Base-by-base conservation (phyloP, 1,140 invertebrate species). In the Belonocnema kinseyi region DNA sequence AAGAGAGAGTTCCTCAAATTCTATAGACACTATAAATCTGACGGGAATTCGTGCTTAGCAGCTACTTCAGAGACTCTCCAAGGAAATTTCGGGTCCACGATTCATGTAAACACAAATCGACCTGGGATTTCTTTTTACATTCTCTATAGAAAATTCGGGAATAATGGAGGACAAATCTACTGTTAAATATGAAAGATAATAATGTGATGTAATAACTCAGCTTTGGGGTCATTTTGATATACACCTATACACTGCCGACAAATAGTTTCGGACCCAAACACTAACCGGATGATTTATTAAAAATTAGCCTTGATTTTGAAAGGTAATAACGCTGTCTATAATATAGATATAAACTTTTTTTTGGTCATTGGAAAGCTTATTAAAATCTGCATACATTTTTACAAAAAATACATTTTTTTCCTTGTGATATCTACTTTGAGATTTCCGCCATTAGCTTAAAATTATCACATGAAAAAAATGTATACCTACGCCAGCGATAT, bases 11-110 rank as follows among this genome's bases (percentile, higher is more conserved):
- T 61, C 19, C 19, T 58, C 19, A 16, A 14, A 66, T 40, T 66
- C 61, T 66, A 66, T 66, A 40, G 61, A 66, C 58, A 61, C 33
- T n/a, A 66, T 66, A 66, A 66, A 66, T 66, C 61, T 66, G 33
- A 66, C 33, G 12, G 61, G 61, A 66, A 66, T 66, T 66, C 61
- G 61, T 66, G 61, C 61, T 66, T 66, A 26, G 61, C 61, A 66
- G 61, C 61, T 66, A 66, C 61, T 66, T 66, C 61, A 66, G 61
- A 14, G 61, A 46, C 61, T 66, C 26, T 33, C 40, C 14, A 40
- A 40, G 61, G 16, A 66, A 66, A 66, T 54, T n/a, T 54, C 26
- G 26, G 13, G 40, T 16, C 26, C 6, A 16, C 21, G 21, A 66
- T 66, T 66, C 61, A 66, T 66, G 61, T 66, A 66, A 66, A 66